phyloP scores from a whole-genome alignment of 2,113 vertebrate genomes.

The zebrafish (Danio rerio) region DNA sequence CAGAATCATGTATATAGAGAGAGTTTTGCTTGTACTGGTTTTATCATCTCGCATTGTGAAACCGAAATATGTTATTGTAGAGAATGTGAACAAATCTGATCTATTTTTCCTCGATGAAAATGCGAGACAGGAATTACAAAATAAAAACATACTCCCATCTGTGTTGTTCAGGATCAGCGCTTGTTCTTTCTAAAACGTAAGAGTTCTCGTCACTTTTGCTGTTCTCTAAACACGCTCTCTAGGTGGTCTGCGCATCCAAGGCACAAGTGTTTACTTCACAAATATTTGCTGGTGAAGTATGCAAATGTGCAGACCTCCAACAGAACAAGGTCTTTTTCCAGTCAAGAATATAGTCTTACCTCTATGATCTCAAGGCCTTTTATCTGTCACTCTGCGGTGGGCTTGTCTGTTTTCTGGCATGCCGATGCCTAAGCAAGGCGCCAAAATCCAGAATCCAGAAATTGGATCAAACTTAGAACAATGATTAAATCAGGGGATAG shows the following conservation, averaged over 20 bases:
- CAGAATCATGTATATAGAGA: too few relatives aligned
- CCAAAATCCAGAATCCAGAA: not conserved
- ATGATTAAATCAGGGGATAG: not conserved
- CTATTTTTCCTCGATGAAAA: too few relatives aligned
- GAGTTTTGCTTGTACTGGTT: too few relatives aligned
- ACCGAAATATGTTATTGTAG: too few relatives aligned
- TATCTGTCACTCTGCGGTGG: constrained; percentile 31
- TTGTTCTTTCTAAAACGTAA: not conserved
- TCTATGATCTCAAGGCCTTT: constrained; percentile 11
- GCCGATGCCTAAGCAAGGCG: not conserved
- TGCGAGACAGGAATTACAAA: not conserved
- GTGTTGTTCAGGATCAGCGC: not conserved
- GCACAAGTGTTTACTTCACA: constrained; percentile 47
- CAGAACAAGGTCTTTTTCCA: not conserved
- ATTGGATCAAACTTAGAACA: not conserved
- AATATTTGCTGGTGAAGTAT: constrained; percentile 64
- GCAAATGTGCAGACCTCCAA: constrained; percentile 38
- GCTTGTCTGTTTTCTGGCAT: not conserved
- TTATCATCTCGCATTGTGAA: too few relatives aligned
- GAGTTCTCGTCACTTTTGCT: constrained; percentile 7
- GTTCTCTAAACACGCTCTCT: constrained; percentile 44
- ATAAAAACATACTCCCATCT: not conserved
- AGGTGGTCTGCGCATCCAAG: constrained; percentile 61
- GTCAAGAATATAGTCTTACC: constrained; percentile 20
- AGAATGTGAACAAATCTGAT: too few relatives aligned